These are phyloP conservation scores for Incurvaria masculella DNA, from an alignment of 2,888 invertebrate species.

Conservation along the genomic window DNA sequence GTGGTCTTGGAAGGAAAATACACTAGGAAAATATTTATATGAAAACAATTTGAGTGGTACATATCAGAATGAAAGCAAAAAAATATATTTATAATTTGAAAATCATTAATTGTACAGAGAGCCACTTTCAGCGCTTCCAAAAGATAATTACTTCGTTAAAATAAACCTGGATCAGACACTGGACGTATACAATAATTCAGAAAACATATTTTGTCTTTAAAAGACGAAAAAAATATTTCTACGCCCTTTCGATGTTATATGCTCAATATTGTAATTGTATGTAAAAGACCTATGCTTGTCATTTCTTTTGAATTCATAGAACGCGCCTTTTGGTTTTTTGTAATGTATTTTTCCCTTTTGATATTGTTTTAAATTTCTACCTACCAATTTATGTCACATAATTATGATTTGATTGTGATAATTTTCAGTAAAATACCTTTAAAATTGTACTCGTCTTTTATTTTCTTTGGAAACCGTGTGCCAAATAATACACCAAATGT, in stretches of 20 bases:
- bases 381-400: too few relatives aligned
- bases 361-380: constrained; percentile 1
- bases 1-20: background rate
- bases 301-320: too few relatives aligned
- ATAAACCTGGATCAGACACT: too few relatives aligned
- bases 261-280: too few relatives aligned
- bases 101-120: too few relatives aligned
- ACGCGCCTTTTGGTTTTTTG: too few relatives aligned
- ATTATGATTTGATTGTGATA: background rate
- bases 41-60: too few relatives aligned
- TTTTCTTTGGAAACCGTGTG: background rate
- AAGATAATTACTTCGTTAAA: too few relatives aligned
- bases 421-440: background rate
- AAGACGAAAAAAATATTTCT: constrained; percentile 36
- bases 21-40: too few relatives aligned
- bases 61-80: background rate
- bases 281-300: too few relatives aligned
- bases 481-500: background rate
- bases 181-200: constrained; percentile 29
- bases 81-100: constrained; percentile 8
- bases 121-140: too few relatives aligned
- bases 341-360: constrained; percentile 3
- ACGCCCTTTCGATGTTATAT: background rate
- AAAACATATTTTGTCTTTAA: constrained; percentile 34
- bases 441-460: background rate